Evolutionary conservation across 1,140 invertebrate genomes (phyloP), one percentile per base, ranked within the genome.

Genomic region (Aphaenogaster rudis): DNA sequence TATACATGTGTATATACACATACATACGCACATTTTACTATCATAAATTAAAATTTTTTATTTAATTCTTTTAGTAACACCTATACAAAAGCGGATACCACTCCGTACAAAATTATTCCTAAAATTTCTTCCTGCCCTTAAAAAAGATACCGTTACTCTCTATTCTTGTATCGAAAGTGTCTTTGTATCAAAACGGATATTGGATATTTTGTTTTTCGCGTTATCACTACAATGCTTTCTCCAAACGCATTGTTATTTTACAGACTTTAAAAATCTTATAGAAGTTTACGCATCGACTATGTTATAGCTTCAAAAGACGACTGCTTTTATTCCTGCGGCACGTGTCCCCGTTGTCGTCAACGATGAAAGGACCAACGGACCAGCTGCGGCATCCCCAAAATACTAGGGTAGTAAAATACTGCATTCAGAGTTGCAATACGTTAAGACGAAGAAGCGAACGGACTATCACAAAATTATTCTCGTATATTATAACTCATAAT

Each of bases 331-430:
- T 50, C 86, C 54, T 15, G 4, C 1, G 63, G 72, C 86, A 88
- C 86, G 81, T 86, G 86, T 66, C 66, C 72, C 72, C 64, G 78
- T 88, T 88, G 72, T 88, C 7, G 36, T 67, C 17, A 67, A 21
- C n/a, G 48, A 61, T 69, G 36, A 48, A 86, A 88, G 48, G 52
- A 63, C 28, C n/a, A 71, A 50, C 54, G 78, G 3, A 21, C 67
- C 86, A 88, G 86, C 86, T 88, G 81, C 67, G 50, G 81, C 67
- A 42, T 61, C 39, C 45, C 28, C 13, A 66, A 54, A 67, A 74
- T 66, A 59, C 52, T 59, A 59, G 11, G 52, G 36, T 36, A 80
- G n/a, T 36, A 74, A 74, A 61, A 82, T 57, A 61, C 39, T 74
- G 28, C 52, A 42, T 0, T 15, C 36, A 36, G 28, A 39, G 63